Evolutionary conservation across 2,113 vertebrate genomes (phyloP).

Genomic region (Uria aalge): DNA sequence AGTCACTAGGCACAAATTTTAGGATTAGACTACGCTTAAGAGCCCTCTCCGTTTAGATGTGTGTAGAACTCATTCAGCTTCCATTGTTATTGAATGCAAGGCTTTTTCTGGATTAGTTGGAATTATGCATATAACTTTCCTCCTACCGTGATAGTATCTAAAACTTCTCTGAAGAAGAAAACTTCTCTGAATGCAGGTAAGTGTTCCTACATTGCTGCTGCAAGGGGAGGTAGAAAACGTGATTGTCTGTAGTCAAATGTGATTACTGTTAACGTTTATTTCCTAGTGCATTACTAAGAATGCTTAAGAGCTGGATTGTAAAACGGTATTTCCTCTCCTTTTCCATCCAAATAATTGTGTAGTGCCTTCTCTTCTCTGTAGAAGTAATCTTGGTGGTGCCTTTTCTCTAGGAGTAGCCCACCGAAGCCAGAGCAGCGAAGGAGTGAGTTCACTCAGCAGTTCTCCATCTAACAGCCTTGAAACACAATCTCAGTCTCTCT

Average conservation of each 20-base stretch:
- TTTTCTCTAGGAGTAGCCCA: constrained; percentile 87
- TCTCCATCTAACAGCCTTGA: constrained; percentile 98
- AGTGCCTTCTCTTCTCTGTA: background rate
- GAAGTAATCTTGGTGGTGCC: background rate
- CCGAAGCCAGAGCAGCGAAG: constrained; percentile 98
- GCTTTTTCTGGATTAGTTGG: background rate
- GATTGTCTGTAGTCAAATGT: background rate
- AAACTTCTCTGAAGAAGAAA: background rate
- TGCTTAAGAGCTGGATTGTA: background rate
- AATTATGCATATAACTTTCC: background rate
- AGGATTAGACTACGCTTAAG: background rate
- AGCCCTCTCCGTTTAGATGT: background rate
- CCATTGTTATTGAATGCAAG: background rate
- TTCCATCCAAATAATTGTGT: background rate
- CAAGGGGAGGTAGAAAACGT: background rate
- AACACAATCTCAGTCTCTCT: constrained; percentile 96
- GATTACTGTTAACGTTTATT: background rate
- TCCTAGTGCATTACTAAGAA: background rate
- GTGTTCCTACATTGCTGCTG: background rate
- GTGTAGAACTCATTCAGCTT: background rate
- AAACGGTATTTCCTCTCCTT: background rate
- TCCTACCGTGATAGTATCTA: background rate
- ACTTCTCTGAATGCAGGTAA: background rate
- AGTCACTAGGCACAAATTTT: background rate
- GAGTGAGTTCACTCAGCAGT: constrained; percentile 98